phyloP scores from a whole-genome alignment of 2,113 vertebrate genomes.

The Rhinichthys klamathensis region DNA sequence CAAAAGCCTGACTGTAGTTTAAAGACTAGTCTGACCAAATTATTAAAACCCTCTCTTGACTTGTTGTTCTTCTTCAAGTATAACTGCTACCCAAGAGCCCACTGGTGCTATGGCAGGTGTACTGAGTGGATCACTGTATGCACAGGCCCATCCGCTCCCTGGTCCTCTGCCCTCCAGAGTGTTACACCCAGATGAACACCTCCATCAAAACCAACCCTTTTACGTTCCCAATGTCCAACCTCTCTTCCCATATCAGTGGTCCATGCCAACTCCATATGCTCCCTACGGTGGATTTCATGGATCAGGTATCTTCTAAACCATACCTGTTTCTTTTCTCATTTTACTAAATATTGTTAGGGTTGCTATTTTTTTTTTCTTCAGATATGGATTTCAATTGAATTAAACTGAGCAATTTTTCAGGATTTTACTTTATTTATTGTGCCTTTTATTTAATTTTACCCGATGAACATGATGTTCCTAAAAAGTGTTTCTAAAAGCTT shows the following conservation, averaged over 20 bases:
- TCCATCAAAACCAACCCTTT: constrained; percentile 69
- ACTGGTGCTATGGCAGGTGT: constrained; percentile 52
- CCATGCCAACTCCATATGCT: constrained; percentile 69
- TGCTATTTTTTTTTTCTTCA: not conserved
- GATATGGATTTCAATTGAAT: no score
- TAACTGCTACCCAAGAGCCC: constrained; percentile 64
- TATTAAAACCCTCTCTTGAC: not conserved
- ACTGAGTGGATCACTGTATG: constrained; percentile 38
- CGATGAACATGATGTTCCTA: not conserved
- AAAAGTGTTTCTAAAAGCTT: not conserved
- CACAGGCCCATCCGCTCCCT: constrained; percentile 29
- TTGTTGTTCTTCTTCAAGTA: constrained; percentile 59
- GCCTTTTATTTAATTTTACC: not conserved
- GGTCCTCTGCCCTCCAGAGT: constrained; percentile 34
- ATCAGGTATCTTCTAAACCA: constrained; percentile 62
- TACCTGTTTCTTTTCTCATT: not conserved
- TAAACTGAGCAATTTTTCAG: not conserved
- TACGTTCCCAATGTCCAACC: constrained; percentile 73
- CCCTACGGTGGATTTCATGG: constrained; percentile 71
- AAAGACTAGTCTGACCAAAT: not conserved
- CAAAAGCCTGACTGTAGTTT: not conserved
- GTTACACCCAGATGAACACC: constrained; percentile 62
- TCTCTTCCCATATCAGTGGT: constrained; percentile 75
- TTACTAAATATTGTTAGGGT: not conserved
- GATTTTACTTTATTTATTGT: not conserved